Evolutionary conservation across 2,888 invertebrate genomes (phyloP).

Genomic region (Zelleria hepariella): DNA sequence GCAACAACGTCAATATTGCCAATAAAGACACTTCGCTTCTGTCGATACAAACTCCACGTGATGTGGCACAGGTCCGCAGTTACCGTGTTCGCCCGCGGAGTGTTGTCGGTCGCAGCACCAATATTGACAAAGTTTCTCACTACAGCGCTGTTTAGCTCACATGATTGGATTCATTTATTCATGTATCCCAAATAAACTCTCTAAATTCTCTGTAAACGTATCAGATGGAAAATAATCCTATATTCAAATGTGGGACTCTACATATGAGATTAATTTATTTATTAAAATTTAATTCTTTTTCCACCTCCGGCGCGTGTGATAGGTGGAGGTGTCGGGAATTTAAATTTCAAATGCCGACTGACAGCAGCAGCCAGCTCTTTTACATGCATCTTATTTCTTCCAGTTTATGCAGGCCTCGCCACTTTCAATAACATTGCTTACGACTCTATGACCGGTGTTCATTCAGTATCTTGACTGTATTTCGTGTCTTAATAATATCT

Average conservation of each 20-base stretch:
- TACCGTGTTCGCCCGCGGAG: not conserved
- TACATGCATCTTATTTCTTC: not conserved
- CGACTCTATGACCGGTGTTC: not conserved
- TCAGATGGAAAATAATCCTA: not conserved
- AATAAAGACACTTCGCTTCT: too few relatives aligned
- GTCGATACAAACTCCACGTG: too few relatives aligned
- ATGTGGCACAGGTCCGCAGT: too few relatives aligned
- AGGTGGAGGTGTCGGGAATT: not conserved
- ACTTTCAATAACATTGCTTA: not conserved
- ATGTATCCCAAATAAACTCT: not conserved
- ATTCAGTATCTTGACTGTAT: not conserved
- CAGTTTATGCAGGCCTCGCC: not conserved
- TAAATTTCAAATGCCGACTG: not conserved
- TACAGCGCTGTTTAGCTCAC: not conserved
- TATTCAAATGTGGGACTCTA: not conserved
- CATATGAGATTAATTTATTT: not conserved
- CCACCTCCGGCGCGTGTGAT: not conserved
- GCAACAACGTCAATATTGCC: too few relatives aligned
- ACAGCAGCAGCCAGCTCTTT: not conserved
- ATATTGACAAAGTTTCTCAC: slow-evolving; percentile 20
- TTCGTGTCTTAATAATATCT: not conserved
- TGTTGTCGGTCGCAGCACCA: slow-evolving; percentile 19
- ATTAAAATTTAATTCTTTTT: not conserved
- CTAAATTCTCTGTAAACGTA: not conserved
- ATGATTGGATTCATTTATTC: not conserved